These are phyloP conservation scores for Unio delphinus DNA, from an alignment of 2,888 invertebrate genomes.

Conservation along the genomic window DNA sequence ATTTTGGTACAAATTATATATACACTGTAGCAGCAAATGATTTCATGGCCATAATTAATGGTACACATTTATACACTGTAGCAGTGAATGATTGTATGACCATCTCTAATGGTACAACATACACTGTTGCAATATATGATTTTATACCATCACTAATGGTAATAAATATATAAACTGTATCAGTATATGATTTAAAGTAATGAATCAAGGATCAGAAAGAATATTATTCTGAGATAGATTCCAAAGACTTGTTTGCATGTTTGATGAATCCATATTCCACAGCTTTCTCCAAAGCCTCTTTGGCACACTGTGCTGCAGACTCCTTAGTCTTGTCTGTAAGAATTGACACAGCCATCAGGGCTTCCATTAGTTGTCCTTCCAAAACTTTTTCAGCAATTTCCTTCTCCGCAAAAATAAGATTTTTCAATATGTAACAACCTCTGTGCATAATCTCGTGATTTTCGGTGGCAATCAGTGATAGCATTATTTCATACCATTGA, in stretches of 20 bases:
- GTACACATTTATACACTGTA: no score
- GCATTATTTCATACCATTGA: constrained; percentile 84
- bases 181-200: no score
- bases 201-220: no score
- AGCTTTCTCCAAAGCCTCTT: constrained; percentile 39
- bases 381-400: constrained; percentile 87
- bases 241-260: neutral
- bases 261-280: constrained; percentile 44
- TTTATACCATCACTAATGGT: no score
- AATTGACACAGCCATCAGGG: constrained; percentile 84
- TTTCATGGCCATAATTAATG: no score
- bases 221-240: no score
- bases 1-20: no score
- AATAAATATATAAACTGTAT: no score
- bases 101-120: no score
- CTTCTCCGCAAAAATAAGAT: constrained; percentile 84
- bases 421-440: constrained; percentile 85
- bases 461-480: constrained; percentile 86
- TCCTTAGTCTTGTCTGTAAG: constrained; percentile 62
- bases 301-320: constrained; percentile 65
- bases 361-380: constrained; percentile 90
- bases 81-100: no score
- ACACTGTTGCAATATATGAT: no score
- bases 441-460: constrained; percentile 86
- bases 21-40: no score